A percentile compares a stretch with the other conserved stretches of the same genome.
Evolutionary conservation across 2,797 vertebrate species (phyloP).

Genomic region (Denticeps clupeoides): DNA sequence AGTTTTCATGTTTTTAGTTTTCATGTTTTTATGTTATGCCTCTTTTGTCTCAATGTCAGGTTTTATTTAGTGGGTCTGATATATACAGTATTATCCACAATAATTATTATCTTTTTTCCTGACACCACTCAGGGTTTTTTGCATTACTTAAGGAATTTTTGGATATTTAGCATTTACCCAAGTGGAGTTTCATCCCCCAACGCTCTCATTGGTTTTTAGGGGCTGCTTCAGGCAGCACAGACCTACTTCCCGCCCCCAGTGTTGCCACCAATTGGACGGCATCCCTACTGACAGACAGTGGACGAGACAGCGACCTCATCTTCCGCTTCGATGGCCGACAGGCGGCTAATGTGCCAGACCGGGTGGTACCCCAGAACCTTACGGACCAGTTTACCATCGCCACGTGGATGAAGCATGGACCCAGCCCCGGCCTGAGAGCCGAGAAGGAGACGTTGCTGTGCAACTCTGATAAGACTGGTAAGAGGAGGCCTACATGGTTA

Average conservation of each 20-base stretch:
- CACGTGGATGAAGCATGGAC: slow-evolving; percentile 93
- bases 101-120: too few relatives aligned
- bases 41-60: too few relatives aligned
- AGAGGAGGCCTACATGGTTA: slow-evolving; percentile 8
- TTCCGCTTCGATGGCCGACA: slow-evolving; percentile 87
- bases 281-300: slow-evolving; percentile 77
- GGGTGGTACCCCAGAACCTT: slow-evolving; percentile 86
- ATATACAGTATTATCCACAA: too few relatives aligned
- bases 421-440: slow-evolving; percentile 78
- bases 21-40: too few relatives aligned
- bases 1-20: too few relatives aligned
- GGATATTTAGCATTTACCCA: too few relatives aligned
- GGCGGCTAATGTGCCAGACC: slow-evolving; percentile 83
- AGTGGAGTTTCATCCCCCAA: too few relatives aligned
- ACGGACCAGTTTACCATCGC: slow-evolving; percentile 91
- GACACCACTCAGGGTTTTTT: too few relatives aligned
- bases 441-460: slow-evolving; percentile 95
- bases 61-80: too few relatives aligned
- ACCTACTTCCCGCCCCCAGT: slow-evolving; percentile 80
- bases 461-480: slow-evolving; percentile 94
- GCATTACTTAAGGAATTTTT: too few relatives aligned
- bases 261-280: slow-evolving; percentile 80
- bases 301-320: slow-evolving; percentile 73
- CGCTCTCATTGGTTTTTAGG: slow-evolving; percentile 55
- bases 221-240: slow-evolving; percentile 84